Percentiles rank a stretch among this genome's conserved stretches.
phyloP scores from a whole-genome alignment of 2,888 invertebrate species.

The Dolichomitus sp. region DNA sequence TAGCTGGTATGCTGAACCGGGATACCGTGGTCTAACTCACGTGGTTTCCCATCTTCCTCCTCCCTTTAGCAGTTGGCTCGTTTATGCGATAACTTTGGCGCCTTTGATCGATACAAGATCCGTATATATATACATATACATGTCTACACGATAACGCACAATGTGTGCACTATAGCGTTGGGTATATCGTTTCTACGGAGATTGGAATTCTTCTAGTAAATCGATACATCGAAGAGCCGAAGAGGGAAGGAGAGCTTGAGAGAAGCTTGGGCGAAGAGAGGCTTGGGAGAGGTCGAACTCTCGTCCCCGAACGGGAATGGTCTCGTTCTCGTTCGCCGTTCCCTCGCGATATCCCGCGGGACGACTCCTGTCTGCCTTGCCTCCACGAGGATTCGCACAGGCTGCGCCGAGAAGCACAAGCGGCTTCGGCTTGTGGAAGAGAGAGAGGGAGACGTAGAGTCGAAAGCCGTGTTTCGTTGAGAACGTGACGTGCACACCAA shows the following conservation, averaged over 20 bases:
- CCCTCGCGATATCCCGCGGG: constrained; percentile 62
- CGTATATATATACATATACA: neutral
- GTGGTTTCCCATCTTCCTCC: constrained; percentile 19
- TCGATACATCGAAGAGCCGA: constrained; percentile 67
- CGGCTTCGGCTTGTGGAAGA: constrained; percentile 12
- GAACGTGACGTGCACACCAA: constrained; percentile 68
- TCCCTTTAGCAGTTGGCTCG: constrained; percentile 6
- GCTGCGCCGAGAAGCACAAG: constrained; percentile 23
- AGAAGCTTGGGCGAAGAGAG: too few species aligned
- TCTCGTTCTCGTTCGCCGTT: constrained; percentile 55
- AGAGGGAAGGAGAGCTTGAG: constrained; percentile 14
- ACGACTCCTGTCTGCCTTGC: constrained; percentile 51
- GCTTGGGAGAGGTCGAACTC: constrained; percentile 53
- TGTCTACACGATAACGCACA: constrained; percentile 1
- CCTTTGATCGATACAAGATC: constrained; percentile 49
- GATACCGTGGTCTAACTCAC: constrained; percentile 22
- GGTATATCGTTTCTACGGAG: constrained; percentile 52
- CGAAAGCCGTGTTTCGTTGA: constrained; percentile 70
- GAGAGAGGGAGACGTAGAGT: constrained; percentile 55
- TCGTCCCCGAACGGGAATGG: constrained; percentile 46
- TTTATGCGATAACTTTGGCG: constrained; percentile 49
- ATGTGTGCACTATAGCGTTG: constrained; percentile 15
- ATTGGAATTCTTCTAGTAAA: constrained; percentile 66
- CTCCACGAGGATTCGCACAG: constrained; percentile 41
- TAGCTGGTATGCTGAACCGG: constrained; percentile 8